Evolutionary conservation across 2,888 invertebrate species (phyloP), one percentile per base, ranked within the genome.

Genomic region (Lamellibrachia satsuma): DNA sequence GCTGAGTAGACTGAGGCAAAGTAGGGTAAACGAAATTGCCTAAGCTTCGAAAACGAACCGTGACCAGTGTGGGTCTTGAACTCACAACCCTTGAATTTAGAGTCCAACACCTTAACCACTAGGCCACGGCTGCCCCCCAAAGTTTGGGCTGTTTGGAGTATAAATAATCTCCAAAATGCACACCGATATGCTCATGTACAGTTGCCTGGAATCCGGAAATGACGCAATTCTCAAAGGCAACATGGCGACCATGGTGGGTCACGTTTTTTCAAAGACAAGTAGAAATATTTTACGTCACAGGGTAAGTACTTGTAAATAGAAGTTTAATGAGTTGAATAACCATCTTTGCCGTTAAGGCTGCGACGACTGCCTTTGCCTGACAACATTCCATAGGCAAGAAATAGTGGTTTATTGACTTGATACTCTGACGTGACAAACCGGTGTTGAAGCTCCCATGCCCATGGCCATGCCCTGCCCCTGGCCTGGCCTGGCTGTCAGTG

Each of bases 211-310:
- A 22, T 75, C 15, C 75, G 75, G 75, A 75, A 75, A 75, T 75
- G 75, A 75, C 75, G 75, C 75, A 75, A 75, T 75, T 75, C 75
- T 75, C 75, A 75, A 75, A 75, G 75, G 75, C 75, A 75, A 75
- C 75, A 75, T 75, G 75, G 75, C 75, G 75, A 75, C 75, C 75
- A 75, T 75, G 75, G 75, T 75, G 75, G 75, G 75, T 75, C 75
- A 75, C 75, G 75, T 75, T 75, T 75, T 75, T 75, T 75, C 75
- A 75, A 75, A 75, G 75, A 75, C 75, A 75, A 75, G 75, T 75
- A 75, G 75, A 75, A 11, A 75, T 75, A 75, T 75, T 75, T 75
- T 75, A 75, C 75, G 75, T 75, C 22, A 75, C 22, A 75, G 75
- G 75, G 75, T 75, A 75, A 75, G 75, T 75, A 75, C 22, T 22